phyloP scores from a whole-genome alignment of 2,113 vertebrate species.

The Connochaetes taurinus region DNA sequence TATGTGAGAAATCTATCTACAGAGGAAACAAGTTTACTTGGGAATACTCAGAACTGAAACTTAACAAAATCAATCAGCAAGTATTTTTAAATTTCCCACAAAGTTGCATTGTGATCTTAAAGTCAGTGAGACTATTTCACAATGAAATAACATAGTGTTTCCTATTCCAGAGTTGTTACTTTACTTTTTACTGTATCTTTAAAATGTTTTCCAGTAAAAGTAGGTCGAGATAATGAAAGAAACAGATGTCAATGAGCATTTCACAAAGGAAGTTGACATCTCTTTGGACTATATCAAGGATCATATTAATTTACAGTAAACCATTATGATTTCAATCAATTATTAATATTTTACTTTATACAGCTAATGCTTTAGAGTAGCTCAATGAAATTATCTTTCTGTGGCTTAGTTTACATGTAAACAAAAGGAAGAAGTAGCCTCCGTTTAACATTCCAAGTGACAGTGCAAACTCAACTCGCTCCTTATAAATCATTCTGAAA shows the following conservation, averaged over 20 bases:
- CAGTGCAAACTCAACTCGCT: not conserved
- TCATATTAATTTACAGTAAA: not conserved
- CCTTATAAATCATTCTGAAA: not conserved
- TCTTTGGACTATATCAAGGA: not conserved
- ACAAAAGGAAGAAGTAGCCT: slow-evolving; percentile 28
- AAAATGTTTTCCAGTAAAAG: slow-evolving; percentile 10
- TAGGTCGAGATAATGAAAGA: not conserved
- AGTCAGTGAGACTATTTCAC: slow-evolving; percentile 22
- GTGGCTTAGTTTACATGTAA: slow-evolving; percentile 3
- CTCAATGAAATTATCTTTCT: slow-evolving; percentile 18
- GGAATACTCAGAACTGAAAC: slow-evolving; percentile 59
- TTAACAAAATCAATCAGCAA: slow-evolving; percentile 6
- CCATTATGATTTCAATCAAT: not conserved
- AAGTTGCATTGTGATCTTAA: not conserved
- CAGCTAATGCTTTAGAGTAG: not conserved
- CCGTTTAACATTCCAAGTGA: not conserved
- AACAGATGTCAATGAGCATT: not conserved
- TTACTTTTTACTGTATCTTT: not conserved
- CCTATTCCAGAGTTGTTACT: not conserved
- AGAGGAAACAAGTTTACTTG: not conserved
- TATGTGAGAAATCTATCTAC: not conserved
- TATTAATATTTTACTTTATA: not conserved
- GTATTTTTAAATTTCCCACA: not conserved
- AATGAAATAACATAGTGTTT: not conserved
- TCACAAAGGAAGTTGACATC: not conserved